These are phyloP conservation scores for Halocynthia aurantium DNA, from an alignment of 23 tunicate species.

Conservation along the genomic window DNA sequence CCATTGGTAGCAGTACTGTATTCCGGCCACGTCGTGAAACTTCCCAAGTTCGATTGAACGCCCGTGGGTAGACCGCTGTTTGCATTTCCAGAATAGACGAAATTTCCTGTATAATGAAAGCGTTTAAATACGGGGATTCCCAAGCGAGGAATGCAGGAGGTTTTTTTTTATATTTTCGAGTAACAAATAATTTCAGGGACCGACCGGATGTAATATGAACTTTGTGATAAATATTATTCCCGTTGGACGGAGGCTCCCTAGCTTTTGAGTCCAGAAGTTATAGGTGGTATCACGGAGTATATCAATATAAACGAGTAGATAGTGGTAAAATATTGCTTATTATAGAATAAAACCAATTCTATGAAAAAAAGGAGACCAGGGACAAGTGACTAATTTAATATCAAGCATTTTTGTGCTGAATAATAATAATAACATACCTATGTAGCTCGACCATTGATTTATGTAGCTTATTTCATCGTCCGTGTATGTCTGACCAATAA, in stretches of 20 bases:
- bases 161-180: too few species aligned
- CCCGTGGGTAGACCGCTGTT: constrained; percentile 36
- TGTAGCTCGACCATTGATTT: constrained; percentile 49
- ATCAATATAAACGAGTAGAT: too few species aligned
- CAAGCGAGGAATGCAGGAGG: too few species aligned
- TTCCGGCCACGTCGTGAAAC: constrained; percentile 33
- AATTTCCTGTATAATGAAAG: constrained; percentile 34
- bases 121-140: too few species aligned
- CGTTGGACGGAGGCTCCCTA: too few species aligned
- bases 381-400: background rate
- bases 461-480: constrained; percentile 33
- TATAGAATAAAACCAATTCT: too few species aligned
- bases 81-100: constrained; percentile 49
- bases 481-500: constrained; percentile 54
- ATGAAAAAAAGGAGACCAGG: background rate
- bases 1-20: constrained; percentile 23
- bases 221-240: too few species aligned
- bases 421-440: constrained; percentile 19
- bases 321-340: too few species aligned
- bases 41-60: constrained; percentile 16
- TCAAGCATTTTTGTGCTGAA: background rate
- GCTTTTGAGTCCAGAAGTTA: too few species aligned
- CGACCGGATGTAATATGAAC: too few species aligned
- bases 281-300: too few species aligned
- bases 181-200: too few species aligned